phyloP scores from a whole-genome alignment of 2,888 invertebrate species.

The Luperina nickerlii region DNA sequence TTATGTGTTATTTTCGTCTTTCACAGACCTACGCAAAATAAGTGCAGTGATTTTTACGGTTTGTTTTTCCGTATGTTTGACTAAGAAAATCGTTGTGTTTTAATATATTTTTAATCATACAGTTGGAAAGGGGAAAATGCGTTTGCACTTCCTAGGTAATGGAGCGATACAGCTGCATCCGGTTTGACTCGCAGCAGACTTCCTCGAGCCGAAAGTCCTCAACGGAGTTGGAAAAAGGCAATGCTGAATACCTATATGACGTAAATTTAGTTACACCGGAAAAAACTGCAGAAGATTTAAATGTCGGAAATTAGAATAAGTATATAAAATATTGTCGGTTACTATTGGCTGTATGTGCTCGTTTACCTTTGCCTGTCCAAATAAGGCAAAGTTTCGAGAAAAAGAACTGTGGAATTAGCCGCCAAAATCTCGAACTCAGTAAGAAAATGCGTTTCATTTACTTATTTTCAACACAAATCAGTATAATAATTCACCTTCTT shows the following conservation, averaged over 20 bases:
- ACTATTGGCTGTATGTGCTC: not conserved
- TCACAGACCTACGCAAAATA: constrained; percentile 9
- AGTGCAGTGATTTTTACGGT: constrained; percentile 22
- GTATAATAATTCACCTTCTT: constrained; percentile 15
- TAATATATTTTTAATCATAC: not conserved
- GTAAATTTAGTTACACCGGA: not conserved
- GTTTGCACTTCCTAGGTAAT: not conserved
- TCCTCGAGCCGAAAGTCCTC: too few species aligned
- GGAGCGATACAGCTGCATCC: not conserved
- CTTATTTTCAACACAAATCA: constrained; percentile 2
- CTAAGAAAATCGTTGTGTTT: constrained; percentile 4
- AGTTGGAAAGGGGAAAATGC: not conserved
- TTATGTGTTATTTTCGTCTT: constrained; percentile 39
- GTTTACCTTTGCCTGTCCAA: not conserved
- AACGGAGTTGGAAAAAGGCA: not conserved
- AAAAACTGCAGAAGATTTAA: not conserved
- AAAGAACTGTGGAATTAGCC: not conserved
- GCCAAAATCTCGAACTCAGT: not conserved
- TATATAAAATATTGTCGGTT: not conserved
- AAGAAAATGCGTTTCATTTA: not conserved
- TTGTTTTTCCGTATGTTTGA: constrained; percentile 25
- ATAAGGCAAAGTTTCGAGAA: not conserved
- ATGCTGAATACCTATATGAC: not conserved
- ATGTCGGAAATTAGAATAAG: not conserved
- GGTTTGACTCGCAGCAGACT: not conserved